These are phyloP conservation scores for Bos javanicus DNA, from an alignment of 2,113 vertebrate species.

Conservation along the genomic window DNA sequence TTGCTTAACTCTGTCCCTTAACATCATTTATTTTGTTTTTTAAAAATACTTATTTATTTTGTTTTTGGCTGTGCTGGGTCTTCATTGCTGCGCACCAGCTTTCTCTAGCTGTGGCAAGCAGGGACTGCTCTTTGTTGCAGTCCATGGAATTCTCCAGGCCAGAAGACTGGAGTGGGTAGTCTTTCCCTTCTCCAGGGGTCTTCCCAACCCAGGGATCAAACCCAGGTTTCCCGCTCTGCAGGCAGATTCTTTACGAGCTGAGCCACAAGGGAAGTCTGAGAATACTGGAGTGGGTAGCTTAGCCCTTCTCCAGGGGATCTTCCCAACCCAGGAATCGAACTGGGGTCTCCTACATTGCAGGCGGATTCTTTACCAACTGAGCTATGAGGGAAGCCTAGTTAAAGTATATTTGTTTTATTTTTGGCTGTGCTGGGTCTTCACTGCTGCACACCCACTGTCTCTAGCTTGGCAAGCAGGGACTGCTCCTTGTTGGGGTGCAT, in stretches of 20 bases:
- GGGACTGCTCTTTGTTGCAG: background rate
- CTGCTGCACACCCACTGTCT: background rate
- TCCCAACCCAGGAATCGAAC: background rate
- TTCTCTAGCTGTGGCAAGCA: background rate
- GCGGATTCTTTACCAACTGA: too few species aligned
- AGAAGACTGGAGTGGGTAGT: background rate
- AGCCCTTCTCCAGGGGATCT: too few species aligned
- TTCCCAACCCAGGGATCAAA: background rate
- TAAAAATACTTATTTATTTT: background rate
- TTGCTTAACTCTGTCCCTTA: background rate
- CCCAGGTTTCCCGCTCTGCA: fast-evolving
- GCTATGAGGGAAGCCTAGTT: background rate
- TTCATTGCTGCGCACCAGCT: background rate
- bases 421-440: background rate
- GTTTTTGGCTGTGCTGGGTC: background rate
- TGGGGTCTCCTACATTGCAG: background rate
- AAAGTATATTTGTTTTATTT: background rate
- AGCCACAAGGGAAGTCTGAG: background rate
- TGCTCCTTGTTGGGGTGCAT: background rate
- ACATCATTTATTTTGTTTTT: background rate
- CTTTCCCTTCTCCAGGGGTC: background rate
- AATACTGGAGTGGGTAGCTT: background rate
- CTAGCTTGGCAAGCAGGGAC: background rate
- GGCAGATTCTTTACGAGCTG: background rate
- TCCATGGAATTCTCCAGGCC: background rate